These are phyloP conservation scores for Chymomyza costata DNA, from an alignment of 1,140 invertebrate genomes.

Conservation along the genomic window DNA sequence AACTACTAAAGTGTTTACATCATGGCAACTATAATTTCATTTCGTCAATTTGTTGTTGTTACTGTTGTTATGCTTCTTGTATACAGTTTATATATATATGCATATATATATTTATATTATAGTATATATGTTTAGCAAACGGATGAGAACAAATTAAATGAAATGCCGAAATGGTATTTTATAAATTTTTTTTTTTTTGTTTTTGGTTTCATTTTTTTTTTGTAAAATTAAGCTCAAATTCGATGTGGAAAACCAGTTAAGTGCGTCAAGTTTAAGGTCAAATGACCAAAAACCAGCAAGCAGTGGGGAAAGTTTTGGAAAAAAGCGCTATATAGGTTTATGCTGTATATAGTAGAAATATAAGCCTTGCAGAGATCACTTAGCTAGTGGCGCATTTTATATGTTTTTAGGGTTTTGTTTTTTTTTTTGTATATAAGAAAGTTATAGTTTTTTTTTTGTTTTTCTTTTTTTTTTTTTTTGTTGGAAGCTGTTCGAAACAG, in stretches of 20 bases:
- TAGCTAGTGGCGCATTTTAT: too few species aligned
- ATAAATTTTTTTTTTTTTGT: slow-evolving; percentile 13
- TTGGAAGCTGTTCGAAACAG: too few species aligned
- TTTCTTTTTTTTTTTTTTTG: slow-evolving; percentile 21
- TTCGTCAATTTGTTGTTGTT: slow-evolving; percentile 32
- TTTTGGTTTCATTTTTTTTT: slow-evolving; percentile 2
- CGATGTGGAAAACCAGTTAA: slow-evolving; percentile 38
- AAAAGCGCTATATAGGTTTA: slow-evolving; percentile 37
- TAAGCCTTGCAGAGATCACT: too few species aligned
- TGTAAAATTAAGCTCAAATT: slow-evolving; percentile 32
- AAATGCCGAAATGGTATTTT: too few species aligned
- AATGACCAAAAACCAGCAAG: slow-evolving; percentile 28
- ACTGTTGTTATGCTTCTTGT: slow-evolving; percentile 17
- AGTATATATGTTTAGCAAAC: too few species aligned
- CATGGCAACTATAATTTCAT: slow-evolving; percentile 61
- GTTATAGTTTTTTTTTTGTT: slow-evolving; percentile 1
- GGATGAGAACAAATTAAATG: too few species aligned
- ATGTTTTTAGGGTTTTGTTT: too few species aligned
- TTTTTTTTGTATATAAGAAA: neutral
- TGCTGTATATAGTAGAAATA: slow-evolving; percentile 30
- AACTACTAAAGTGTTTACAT: slow-evolving; percentile 64
- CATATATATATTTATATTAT: too few species aligned
- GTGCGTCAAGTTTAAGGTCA: too few species aligned
- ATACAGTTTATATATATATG: slow-evolving; percentile 28
- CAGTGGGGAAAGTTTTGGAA: neutral